phyloP scores from a whole-genome alignment of 2,113 vertebrate species.

The Nyctibius bracteatus region DNA sequence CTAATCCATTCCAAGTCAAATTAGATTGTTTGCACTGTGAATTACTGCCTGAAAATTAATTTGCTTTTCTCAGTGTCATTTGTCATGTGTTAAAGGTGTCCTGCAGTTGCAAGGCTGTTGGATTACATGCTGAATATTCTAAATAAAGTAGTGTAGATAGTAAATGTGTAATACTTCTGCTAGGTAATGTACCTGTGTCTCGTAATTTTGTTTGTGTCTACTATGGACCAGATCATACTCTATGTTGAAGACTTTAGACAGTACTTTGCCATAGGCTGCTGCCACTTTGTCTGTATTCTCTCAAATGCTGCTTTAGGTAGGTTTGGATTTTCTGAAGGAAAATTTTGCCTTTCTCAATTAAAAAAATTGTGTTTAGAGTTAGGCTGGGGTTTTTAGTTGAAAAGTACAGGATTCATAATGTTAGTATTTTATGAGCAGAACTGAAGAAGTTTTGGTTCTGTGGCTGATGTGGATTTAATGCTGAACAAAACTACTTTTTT shows the following conservation, averaged over 20 bases:
- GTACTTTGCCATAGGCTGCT: not conserved
- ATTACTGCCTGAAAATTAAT: conserved; percentile 1
- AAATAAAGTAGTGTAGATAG: not conserved
- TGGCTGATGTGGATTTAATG: not conserved
- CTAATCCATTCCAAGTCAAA: not conserved
- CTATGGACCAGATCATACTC: not conserved
- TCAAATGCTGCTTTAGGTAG: not conserved
- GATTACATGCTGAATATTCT: not conserved
- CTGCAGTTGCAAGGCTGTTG: not conserved
- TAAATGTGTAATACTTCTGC: not conserved
- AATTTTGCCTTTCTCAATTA: not conserved
- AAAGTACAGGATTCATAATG: not conserved
- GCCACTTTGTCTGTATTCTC: not conserved
- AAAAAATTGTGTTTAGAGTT: not conserved
- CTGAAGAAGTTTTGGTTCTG: not conserved
- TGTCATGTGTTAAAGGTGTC: conserved; percentile 32
- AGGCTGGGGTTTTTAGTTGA: not conserved
- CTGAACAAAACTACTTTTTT: not conserved
- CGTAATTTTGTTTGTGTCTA: not conserved
- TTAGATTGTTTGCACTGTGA: not conserved
- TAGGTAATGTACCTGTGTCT: not conserved
- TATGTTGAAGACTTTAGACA: not conserved
- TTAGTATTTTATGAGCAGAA: not conserved
- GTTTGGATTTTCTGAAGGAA: not conserved
- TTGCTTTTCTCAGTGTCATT: not conserved